These are phyloP conservation scores for Exephanes ischioxanthus DNA, from an alignment of 2,888 invertebrate genomes.

Conservation along the genomic window DNA sequence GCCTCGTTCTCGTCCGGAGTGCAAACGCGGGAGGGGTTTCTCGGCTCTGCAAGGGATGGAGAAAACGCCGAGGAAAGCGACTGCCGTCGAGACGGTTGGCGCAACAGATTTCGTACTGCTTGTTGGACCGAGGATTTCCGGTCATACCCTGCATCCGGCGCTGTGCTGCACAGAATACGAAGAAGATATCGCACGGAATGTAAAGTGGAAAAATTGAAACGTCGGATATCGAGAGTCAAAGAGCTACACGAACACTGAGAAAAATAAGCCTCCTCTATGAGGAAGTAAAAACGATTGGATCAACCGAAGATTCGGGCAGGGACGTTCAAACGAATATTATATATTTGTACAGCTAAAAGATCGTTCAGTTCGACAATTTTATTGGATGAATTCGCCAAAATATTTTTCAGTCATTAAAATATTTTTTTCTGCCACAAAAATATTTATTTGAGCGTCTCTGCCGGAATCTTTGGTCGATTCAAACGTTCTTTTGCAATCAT, in stretches of 20 bases:
- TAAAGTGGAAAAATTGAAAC: neutral
- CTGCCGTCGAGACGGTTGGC: constrained; percentile 2
- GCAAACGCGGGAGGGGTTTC: neutral
- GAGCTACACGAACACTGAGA: neutral
- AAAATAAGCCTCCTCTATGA: too few species aligned
- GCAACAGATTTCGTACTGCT: constrained; percentile 22
- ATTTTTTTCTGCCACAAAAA: too few species aligned
- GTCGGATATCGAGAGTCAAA: neutral
- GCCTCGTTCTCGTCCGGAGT: constrained; percentile 7
- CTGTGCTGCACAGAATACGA: neutral
- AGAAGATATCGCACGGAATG: neutral
- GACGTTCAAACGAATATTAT: too few species aligned
- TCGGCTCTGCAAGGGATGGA: neutral
- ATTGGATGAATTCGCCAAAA: too few species aligned
- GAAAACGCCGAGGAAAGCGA: neutral
- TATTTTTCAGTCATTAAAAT: too few species aligned
- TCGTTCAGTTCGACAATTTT: too few species aligned
- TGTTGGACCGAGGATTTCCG: constrained; percentile 1
- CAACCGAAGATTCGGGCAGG: neutral
- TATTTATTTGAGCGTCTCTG: neutral
- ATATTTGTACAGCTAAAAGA: too few species aligned
- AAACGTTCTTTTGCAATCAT: neutral
- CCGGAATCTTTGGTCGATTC: neutral
- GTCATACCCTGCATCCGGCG: neutral
- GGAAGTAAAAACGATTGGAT: neutral